phyloP scores from a whole-genome alignment of 2,888 invertebrate genomes.

The Spodoptera exigua region DNA sequence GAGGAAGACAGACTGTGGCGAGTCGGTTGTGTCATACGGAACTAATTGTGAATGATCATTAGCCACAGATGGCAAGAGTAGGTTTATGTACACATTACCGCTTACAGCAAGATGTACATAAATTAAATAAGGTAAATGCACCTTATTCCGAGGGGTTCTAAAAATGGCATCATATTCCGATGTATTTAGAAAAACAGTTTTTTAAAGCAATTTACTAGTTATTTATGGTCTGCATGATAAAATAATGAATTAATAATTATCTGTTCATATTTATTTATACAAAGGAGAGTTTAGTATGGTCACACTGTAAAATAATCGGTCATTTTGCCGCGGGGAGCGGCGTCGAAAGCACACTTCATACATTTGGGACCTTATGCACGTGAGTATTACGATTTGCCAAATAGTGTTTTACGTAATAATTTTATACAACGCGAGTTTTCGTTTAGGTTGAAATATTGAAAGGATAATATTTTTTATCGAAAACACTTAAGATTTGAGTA shows the following conservation, averaged over 20 bases:
- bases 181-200: too few relatives aligned
- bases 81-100: background rate
- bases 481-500: conserved; percentile 9
- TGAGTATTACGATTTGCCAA: too few relatives aligned
- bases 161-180: too few relatives aligned
- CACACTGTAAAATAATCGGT: conserved; percentile 11
- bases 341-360: conserved; percentile 10
- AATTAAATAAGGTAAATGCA: background rate
- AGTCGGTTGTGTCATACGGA: conserved; percentile 1
- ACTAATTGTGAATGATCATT: conserved; percentile 3
- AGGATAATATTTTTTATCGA: conserved; percentile 10
- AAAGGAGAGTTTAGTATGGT: too few relatives aligned
- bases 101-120: too few relatives aligned
- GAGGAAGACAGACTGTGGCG: background rate
- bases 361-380: conserved; percentile 11
- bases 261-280: too few relatives aligned
- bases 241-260: too few relatives aligned
- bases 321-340: conserved; percentile 10
- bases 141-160: too few relatives aligned
- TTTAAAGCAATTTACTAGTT: too few relatives aligned
- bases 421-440: background rate
- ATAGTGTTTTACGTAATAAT: too few relatives aligned
- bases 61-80: background rate
- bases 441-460: conserved; percentile 11
- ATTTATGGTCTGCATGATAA: too few relatives aligned